Evolutionary conservation across 2,113 vertebrate genomes (phyloP).

Genomic region (Nycticryphes semicollaris): DNA sequence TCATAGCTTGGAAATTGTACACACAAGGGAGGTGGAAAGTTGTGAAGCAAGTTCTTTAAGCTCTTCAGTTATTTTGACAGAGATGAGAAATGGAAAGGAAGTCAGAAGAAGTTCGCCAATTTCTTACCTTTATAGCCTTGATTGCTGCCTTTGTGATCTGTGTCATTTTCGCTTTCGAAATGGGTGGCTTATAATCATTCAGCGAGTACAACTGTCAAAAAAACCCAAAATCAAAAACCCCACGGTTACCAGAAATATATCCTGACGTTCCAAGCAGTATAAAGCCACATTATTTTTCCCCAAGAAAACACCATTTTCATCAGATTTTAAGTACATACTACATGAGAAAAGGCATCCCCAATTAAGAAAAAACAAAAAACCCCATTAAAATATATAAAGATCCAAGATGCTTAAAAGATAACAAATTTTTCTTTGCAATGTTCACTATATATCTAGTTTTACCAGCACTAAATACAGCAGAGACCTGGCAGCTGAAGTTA

Average conservation of each 20-base stretch:
- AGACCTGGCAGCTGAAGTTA: background rate
- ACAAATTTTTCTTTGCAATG: background rate
- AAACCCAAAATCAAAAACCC: background rate
- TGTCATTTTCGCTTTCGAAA: slow-evolving; percentile 99
- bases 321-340: background rate
- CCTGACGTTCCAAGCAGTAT: background rate
- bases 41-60: background rate
- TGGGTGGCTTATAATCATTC: slow-evolving; percentile 98
- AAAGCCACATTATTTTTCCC: background rate
- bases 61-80: background rate
- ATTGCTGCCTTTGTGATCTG: slow-evolving; percentile 99
- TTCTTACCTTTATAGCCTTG: slow-evolving; percentile 99
- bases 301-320: background rate
- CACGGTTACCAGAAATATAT: background rate
- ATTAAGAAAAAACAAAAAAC: background rate
- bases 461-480: background rate
- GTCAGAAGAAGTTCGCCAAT: background rate
- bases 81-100: background rate
- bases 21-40: background rate
- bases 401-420: background rate
- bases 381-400: background rate
- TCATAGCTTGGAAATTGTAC: background rate
- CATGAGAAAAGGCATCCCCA: background rate
- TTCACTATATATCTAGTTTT: background rate
- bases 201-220: slow-evolving; percentile 90